Evolutionary conservation across 2,888 invertebrate species (phyloP).

Genomic region (Neoitamus cyanurus): DNA sequence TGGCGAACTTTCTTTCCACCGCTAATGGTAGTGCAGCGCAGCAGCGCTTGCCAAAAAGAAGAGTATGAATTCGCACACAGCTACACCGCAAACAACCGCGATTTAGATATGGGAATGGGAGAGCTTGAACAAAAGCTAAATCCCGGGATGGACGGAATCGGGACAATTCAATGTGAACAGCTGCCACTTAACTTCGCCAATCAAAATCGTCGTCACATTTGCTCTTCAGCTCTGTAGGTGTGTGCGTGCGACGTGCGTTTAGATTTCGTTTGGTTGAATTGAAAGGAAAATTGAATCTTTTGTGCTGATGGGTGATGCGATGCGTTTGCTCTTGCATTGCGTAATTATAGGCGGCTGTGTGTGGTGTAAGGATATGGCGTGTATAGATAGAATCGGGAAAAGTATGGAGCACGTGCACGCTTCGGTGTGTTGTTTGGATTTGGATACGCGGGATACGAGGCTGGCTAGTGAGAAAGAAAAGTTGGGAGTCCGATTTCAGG

Average conservation of each 20-base stretch:
- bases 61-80: not conserved
- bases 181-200: conserved; percentile 52
- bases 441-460: too few relatives aligned
- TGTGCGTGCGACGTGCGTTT: not conserved
- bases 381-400: not conserved
- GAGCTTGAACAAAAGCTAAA: not conserved
- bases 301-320: not conserved
- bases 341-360: conserved; percentile 36
- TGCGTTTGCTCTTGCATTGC: conserved; percentile 40
- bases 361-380: not conserved
- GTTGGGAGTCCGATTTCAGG: not conserved
- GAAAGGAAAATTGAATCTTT: conserved; percentile 33
- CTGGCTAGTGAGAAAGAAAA: not conserved
- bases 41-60: not conserved
- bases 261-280: conserved; percentile 12
- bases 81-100: not conserved
- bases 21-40: not conserved
- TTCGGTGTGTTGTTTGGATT: not conserved
- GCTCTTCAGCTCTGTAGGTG: not conserved
- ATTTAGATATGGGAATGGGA: not conserved
- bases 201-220: conserved; percentile 46
- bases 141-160: not conserved
- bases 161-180: conserved; percentile 46
- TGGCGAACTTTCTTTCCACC: not conserved
- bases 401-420: conserved; percentile 48